Evolutionary conservation across 2,888 invertebrate species (phyloP), one percentile per base, ranked within the genome.

Genomic region (Ichneumon xanthorius): DNA sequence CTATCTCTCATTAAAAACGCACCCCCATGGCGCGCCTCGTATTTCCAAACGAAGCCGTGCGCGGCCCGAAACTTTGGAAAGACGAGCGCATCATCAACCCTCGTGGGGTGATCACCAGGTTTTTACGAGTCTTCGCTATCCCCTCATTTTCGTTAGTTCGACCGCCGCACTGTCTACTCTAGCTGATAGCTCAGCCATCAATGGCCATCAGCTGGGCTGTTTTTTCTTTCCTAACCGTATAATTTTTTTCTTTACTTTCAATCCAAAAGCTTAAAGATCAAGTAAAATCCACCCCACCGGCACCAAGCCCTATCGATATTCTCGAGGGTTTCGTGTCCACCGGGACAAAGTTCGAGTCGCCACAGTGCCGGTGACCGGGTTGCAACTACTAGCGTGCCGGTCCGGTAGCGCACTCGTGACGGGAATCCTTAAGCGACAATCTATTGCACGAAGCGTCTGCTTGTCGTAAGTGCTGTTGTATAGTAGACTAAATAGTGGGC

Each of bases 341-440:
- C n/a, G 65, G 19, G 50, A 4, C 63, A 37, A 76, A 76, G 75
- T 67, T 76, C 76, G 50, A 33, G 37, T 53, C 53, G 65, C 33
- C 55, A 55, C 77, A 37, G 67, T 53, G 55, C 6, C 63, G 63
- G 55, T 50, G 53, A 79, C 37, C 40, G 37, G 22, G n/a, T 73
- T n/a, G 71, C 40, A 19, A 33, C 37, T 53, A 37, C 30, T 9
- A 19, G 14, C 33, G 16, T 58, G 65, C 40, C 73, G 61, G 63
- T 77, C 81, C 71, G 67, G 81, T 85, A 45, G 77, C 75, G 80
- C 76, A 72, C 50, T 80, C 80, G 82, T 87, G 84, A 82, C 82
- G 61, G 70, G 84, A 85, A 85, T 86, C 78, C 79, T 85, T 81
- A 75, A 85, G 78, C 67, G 81, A 63, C 81, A 68, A 87, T 87